A percentile compares a stretch with the other conserved stretches of the same genome.
Conservation (phyloP, 2,888 invertebrate genomes). For the Volucella inanis region DNA sequence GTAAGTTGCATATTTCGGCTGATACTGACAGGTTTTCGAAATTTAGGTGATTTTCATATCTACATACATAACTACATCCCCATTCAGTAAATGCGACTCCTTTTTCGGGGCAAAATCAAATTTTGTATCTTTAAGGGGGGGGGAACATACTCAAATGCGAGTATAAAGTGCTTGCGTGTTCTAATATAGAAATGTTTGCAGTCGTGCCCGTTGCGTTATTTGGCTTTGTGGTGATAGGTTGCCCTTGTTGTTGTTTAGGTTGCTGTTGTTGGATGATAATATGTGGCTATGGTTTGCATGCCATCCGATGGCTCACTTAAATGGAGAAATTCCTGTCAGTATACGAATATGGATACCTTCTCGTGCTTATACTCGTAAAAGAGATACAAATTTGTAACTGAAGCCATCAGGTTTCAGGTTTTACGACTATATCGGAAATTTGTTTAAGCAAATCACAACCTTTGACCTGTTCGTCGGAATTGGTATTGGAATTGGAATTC, state of each 20-base stretch:
- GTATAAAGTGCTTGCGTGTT: conserved; percentile 26
- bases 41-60: conserved; percentile 32
- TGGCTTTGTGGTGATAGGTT: conserved; percentile 20
- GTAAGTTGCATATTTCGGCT: conserved; percentile 16
- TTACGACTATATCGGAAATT: too few species aligned
- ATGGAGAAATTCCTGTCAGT: too few species aligned
- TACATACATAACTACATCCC: too few species aligned
- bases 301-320: too few species aligned
- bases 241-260: neutral
- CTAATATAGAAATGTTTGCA: conserved; percentile 27
- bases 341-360: too few species aligned
- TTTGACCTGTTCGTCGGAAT: too few species aligned
- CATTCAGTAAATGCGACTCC: conserved; percentile 15
- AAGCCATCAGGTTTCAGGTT: too few species aligned
- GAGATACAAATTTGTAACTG: too few species aligned
- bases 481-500: too few species aligned
- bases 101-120: conserved; percentile 47
- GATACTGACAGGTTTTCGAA: conserved; percentile 2
- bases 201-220: conserved; percentile 14
- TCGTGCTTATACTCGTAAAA: too few species aligned
- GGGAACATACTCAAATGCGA: neutral
- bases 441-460: too few species aligned
- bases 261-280: neutral
- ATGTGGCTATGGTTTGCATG: conserved; percentile 1
- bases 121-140: neutral